phyloP scores from a whole-genome alignment of 2,797 vertebrate species.

The Semotilus atromaculatus region DNA sequence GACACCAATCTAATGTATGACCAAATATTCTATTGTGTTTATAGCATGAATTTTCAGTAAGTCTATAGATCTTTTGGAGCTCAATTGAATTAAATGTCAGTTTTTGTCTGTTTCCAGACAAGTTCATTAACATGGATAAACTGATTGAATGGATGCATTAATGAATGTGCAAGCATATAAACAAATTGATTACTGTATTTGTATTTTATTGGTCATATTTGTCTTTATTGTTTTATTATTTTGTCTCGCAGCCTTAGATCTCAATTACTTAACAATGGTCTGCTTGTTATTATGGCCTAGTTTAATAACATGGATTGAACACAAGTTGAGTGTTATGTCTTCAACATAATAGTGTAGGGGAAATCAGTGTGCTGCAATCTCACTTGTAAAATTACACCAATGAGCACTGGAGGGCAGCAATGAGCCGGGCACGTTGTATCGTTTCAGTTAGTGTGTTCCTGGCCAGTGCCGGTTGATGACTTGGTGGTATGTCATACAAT shows the following conservation, averaged over 20 bases:
- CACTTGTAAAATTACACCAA: neutral
- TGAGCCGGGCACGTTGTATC: neutral
- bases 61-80: neutral
- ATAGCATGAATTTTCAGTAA: neutral
- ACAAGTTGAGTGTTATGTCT: neutral
- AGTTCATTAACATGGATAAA: neutral
- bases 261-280: neutral
- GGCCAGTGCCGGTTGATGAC: neutral
- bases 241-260: neutral
- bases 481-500: neutral
- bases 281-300: neutral
- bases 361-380: neutral
- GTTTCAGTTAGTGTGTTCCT: neutral
- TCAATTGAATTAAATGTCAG: neutral
- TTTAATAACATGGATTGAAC: neutral
- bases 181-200: neutral
- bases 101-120: neutral
- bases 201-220: neutral
- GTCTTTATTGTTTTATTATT: neutral
- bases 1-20: too few species aligned
- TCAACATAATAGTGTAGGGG: neutral
- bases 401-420: slow-evolving; percentile 21
- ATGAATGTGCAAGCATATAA: neutral
- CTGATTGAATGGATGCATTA: neutral
- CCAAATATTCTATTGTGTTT: neutral